A percentile compares a stretch with the other conserved stretches of the same genome.
Evolutionary conservation across 2,888 invertebrate genomes (phyloP).

Genomic region (Tipula helvola): DNA sequence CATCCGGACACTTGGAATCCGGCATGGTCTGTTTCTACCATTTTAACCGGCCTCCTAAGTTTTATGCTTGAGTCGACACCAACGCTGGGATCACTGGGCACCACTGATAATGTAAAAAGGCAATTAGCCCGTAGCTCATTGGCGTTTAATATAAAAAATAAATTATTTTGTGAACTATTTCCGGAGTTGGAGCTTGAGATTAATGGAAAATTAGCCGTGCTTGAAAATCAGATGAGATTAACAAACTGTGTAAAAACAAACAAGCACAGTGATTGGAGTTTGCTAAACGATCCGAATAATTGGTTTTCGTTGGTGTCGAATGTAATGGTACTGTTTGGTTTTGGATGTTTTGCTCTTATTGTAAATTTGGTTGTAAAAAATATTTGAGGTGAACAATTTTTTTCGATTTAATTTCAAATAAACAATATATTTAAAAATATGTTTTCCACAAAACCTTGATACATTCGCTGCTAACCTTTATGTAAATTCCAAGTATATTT

Average conservation of each 20-base stretch:
- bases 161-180: conserved; percentile 87
- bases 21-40: conserved; percentile 96
- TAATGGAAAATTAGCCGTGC: conserved; percentile 31
- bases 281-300: conserved; percentile 44
- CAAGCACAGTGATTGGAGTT: conserved; percentile 26
- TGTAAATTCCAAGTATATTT: too few species aligned
- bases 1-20: conserved; percentile 94
- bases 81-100: conserved; percentile 89
- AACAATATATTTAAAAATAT: too few species aligned
- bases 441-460: too few species aligned
- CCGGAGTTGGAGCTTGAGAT: conserved; percentile 50
- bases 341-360: conserved; percentile 83
- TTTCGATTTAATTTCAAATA: too few species aligned
- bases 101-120: conserved; percentile 74
- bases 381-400: conserved; percentile 38
- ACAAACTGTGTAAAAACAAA: conserved; percentile 17
- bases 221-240: conserved; percentile 23
- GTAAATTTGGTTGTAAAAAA: conserved; percentile 84
- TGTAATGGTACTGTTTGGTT: conserved; percentile 74
- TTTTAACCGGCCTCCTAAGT: conserved; percentile 88
- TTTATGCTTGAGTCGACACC: conserved; percentile 97
- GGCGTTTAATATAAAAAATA: conserved; percentile 82
- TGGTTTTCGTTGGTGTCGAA: conserved; percentile 74
- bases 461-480: too few species aligned
- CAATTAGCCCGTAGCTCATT: conserved; percentile 72